These are phyloP conservation scores for Leptobrachium ailaonicum DNA, from an alignment of 2,113 vertebrate genomes.

Conservation along the genomic window DNA sequence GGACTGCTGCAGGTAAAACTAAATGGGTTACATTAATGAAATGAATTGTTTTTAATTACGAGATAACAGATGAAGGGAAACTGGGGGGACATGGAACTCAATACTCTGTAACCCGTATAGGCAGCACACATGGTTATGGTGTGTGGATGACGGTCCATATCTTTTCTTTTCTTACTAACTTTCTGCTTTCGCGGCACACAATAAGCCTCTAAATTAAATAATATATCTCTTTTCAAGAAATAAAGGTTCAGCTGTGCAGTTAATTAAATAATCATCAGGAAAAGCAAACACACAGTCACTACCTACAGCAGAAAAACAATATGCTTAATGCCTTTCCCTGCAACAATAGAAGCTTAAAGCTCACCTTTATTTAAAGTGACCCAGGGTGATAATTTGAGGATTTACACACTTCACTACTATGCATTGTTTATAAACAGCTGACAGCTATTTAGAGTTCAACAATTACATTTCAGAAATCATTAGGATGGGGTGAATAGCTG, in stretches of 20 bases:
- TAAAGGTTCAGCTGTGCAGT: background rate
- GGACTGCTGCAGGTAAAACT: too few species aligned
- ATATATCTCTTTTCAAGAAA: too few species aligned
- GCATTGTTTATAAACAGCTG: constrained; percentile 44
- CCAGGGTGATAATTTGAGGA: constrained; percentile 37
- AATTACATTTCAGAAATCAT: constrained; percentile 48
- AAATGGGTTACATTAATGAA: too few species aligned
- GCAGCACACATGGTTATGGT: too few species aligned
- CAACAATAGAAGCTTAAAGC: background rate
- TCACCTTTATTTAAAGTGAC: constrained; percentile 10
- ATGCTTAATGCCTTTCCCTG: background rate
- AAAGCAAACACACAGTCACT: background rate
- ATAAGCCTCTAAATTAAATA: too few species aligned
- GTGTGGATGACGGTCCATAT: too few species aligned
- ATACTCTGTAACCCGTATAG: too few species aligned
- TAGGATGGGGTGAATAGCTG: constrained; percentile 50
- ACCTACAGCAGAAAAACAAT: background rate
- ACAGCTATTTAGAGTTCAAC: constrained; percentile 44
- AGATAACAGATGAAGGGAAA: too few species aligned
- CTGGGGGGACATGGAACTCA: too few species aligned
- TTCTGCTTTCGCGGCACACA: too few species aligned
- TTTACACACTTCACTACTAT: constrained; percentile 31
- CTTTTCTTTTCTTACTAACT: too few species aligned
- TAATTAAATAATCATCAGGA: background rate
- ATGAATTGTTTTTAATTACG: too few species aligned